These are phyloP conservation scores for Trematocara zebra DNA, from an alignment of 2,113 vertebrate species.

Conservation along the genomic window DNA sequence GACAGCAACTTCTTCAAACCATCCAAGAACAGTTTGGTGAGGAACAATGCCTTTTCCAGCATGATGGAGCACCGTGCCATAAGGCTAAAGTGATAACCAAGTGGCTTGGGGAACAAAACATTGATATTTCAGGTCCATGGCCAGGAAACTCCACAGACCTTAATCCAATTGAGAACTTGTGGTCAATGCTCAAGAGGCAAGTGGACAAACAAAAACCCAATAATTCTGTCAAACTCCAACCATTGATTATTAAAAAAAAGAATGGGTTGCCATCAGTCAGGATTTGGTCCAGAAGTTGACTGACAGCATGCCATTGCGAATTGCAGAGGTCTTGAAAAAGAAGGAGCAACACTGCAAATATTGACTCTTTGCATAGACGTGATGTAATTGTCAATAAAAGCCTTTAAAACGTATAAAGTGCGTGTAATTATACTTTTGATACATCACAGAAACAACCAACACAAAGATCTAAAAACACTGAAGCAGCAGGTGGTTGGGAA, in stretches of 20 bases:
- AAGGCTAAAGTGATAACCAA: accelerated
- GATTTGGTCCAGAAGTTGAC: not conserved
- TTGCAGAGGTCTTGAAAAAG: not conserved
- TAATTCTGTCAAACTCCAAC: not conserved
- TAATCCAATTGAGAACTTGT: not conserved
- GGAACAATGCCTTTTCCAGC: too few species aligned
- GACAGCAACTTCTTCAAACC: too few species aligned
- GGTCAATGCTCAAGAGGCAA: not conserved
- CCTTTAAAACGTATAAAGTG: too few species aligned
- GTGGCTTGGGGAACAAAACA: not conserved
- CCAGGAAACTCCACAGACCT: not conserved
- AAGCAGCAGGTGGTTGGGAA: too few species aligned
- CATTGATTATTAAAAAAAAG: not conserved
- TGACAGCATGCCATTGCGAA: not conserved
- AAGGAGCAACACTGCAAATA: not conserved
- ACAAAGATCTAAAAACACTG: too few species aligned
- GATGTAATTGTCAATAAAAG: too few species aligned
- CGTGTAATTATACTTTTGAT: too few species aligned
- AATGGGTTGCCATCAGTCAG: not conserved
- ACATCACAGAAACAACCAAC: too few species aligned
- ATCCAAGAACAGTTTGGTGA: too few species aligned
- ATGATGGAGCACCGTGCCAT: too few species aligned
- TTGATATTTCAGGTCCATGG: not conserved
- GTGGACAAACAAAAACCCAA: not conserved
- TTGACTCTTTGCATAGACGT: not conserved